Evolutionary conservation across 2,888 invertebrate genomes (phyloP).

Genomic region (Serrognathus titanus): DNA sequence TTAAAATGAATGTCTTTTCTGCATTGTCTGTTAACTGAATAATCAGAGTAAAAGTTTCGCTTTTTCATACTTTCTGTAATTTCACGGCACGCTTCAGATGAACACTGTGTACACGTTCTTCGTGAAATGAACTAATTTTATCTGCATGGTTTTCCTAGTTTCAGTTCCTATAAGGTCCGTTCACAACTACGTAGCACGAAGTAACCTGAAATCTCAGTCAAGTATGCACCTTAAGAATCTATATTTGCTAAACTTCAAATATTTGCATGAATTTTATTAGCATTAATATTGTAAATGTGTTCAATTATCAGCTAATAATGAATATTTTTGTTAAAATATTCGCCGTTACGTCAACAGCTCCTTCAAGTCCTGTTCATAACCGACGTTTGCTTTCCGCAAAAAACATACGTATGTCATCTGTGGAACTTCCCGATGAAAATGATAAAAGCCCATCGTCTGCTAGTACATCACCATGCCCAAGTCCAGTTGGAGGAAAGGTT

Average conservation of each 20-base stretch:
- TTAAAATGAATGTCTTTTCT: slow-evolving; percentile 7
- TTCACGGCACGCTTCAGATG: neutral
- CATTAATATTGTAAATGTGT: no score
- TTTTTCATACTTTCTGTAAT: neutral
- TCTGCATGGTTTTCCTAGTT: slow-evolving; percentile 37
- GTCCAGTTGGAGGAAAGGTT: slow-evolving; percentile 59
- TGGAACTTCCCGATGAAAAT: slow-evolving; percentile 88
- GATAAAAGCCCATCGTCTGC: slow-evolving; percentile 88
- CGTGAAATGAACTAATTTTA: neutral
- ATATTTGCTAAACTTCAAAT: neutral
- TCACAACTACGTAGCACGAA: slow-evolving; percentile 40
- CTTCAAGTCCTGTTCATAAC: slow-evolving; percentile 89
- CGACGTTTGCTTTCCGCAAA: slow-evolving; percentile 75
- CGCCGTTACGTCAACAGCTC: slow-evolving; percentile 55
- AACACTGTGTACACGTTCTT: neutral
- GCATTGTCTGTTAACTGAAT: neutral
- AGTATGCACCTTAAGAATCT: slow-evolving; percentile 39
- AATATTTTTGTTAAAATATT: slow-evolving; percentile 7
- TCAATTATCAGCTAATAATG: no score
- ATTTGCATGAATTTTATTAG: neutral
- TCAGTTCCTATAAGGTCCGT: slow-evolving; percentile 39
- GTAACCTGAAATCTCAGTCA: slow-evolving; percentile 44
- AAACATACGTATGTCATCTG: slow-evolving; percentile 87
- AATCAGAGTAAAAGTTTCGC: neutral
- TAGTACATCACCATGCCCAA: slow-evolving; percentile 91